Evolutionary conservation across 2,113 vertebrate species (phyloP).

Genomic region (Proterorhinus semilunaris): DNA sequence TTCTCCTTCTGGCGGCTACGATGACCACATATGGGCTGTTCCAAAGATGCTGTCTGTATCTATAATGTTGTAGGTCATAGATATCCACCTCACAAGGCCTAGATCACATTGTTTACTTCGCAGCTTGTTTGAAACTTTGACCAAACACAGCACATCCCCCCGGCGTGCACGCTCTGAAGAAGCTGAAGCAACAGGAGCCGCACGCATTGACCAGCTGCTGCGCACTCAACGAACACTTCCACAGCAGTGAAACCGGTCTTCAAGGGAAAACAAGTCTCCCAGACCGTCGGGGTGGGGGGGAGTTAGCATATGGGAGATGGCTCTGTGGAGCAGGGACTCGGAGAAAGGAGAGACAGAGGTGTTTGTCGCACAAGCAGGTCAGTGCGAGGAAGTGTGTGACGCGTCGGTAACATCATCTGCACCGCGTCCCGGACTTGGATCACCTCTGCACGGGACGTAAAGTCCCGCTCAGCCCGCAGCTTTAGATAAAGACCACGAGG

Average conservation of each 20-base stretch:
- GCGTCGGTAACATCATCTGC: conserved; percentile 8
- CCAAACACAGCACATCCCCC: conserved; percentile 47
- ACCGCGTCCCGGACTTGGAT: conserved; percentile 5
- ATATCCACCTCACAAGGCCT: too few species aligned
- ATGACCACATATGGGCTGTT: too few species aligned
- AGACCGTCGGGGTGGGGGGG: conserved; percentile 20
- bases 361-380: neutral
- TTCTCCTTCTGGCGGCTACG: too few species aligned
- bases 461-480: too few species aligned
- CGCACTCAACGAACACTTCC: conserved; percentile 21
- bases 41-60: too few species aligned
- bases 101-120: neutral
- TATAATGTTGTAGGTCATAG: too few species aligned
- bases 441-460: neutral
- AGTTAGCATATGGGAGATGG: conserved; percentile 43
- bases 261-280: conserved; percentile 26
- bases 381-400: neutral
- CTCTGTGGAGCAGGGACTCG: neutral
- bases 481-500: too few species aligned
- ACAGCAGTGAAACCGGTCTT: conserved; percentile 12
- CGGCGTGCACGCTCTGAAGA: conserved; percentile 28
- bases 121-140: neutral
- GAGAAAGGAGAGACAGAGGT: neutral
- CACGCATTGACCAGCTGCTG: conserved; percentile 64
- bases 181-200: conserved; percentile 29